Conservation (phyloP, 2,113 vertebrate species). For the Varanus komodoensis region DNA sequence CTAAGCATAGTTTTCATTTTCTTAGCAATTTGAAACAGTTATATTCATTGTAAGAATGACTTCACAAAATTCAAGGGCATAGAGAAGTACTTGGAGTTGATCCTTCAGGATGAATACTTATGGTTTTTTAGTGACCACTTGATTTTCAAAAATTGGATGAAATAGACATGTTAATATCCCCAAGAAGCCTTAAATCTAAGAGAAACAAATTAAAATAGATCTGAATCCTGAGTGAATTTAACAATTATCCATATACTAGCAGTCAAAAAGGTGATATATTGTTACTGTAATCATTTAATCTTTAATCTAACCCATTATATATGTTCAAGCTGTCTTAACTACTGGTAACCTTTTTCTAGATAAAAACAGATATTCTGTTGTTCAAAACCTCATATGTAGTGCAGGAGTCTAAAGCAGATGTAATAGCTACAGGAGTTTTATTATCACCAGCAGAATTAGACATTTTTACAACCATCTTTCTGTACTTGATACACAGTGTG, state of each 20-base stretch:
- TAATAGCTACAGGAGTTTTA: background rate
- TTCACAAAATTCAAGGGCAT: background rate
- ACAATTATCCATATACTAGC: background rate
- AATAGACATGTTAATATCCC: background rate
- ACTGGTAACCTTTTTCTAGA: background rate
- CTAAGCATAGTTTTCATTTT: background rate
- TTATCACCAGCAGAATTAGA: background rate
- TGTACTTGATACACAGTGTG: background rate
- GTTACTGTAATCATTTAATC: background rate
- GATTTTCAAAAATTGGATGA: background rate
- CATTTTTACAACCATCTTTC: background rate
- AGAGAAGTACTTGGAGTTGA: background rate
- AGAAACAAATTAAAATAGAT: background rate
- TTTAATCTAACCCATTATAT: background rate
- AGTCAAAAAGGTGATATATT: background rate
- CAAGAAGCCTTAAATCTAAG: background rate
- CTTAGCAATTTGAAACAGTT: conserved; percentile 48
- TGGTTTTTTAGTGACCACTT: background rate
- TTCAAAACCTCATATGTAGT: background rate
- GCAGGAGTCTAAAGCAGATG: background rate
- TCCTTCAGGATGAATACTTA: background rate
- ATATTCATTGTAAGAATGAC: background rate
- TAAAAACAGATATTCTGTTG: background rate
- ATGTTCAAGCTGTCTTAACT: background rate
- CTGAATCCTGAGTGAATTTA: background rate